Percentiles rank a stretch among this genome's conserved stretches.
These are phyloP conservation scores for Sander lucioperca DNA, from an alignment of 2,113 vertebrate genomes.

Conservation along the genomic window DNA sequence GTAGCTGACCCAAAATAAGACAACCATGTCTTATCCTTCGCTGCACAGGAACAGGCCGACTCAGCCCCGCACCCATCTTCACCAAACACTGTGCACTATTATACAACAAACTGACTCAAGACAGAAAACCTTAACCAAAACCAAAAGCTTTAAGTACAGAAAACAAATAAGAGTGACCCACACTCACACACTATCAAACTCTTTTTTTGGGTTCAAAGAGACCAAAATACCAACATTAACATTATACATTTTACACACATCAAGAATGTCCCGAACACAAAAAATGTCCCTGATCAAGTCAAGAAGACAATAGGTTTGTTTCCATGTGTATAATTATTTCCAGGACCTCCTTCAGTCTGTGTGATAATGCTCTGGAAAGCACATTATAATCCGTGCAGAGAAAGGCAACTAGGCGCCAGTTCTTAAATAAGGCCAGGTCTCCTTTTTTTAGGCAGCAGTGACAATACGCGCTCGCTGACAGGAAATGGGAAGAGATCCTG, in stretches of 20 bases:
- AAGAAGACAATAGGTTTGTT: background rate
- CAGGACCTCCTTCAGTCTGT: background rate
- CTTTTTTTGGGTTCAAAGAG: background rate
- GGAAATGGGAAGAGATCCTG: background rate
- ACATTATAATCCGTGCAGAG: background rate
- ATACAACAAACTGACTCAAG: background rate
- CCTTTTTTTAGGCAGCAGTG: background rate
- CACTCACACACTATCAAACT: background rate
- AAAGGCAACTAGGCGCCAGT: background rate
- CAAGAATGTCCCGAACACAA: too few species aligned
- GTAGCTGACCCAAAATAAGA: too few species aligned
- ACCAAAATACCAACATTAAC: background rate
- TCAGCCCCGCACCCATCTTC: background rate
- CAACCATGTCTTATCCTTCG: too few species aligned
- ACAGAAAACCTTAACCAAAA: background rate
- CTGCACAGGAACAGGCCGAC: too few species aligned
- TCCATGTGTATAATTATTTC: background rate
- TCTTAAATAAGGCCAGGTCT: background rate
- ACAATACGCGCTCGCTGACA: background rate
- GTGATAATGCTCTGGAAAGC: background rate
- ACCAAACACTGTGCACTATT: background rate
- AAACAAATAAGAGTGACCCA: background rate
- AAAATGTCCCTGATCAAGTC: background rate
- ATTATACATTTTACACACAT: too few species aligned
- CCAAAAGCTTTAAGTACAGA: background rate